These are phyloP conservation scores for Remorina albescens DNA, from an alignment of 2,797 vertebrate species.

Conservation along the genomic window DNA sequence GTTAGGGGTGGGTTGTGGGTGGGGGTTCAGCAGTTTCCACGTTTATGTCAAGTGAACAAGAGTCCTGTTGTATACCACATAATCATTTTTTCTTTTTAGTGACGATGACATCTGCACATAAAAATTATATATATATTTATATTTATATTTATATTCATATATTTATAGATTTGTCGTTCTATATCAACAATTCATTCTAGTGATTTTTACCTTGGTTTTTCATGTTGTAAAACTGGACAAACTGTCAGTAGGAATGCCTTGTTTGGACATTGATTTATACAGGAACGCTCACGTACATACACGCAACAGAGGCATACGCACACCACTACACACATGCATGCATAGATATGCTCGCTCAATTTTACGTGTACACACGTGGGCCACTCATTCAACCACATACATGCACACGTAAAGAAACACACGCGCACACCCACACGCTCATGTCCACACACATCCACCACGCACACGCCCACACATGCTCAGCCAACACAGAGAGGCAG, in stretches of 20 bases:
- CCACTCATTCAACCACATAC: slow-evolving; percentile 58
- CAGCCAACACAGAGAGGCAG: slow-evolving; percentile 84
- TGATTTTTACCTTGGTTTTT: slow-evolving; percentile 81
- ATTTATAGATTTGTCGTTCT: slow-evolving; percentile 87
- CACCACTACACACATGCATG: slow-evolving; percentile 81
- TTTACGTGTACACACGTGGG: slow-evolving; percentile 64
- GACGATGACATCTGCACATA: slow-evolving; percentile 90
- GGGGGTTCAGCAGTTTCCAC: slow-evolving; percentile 76
- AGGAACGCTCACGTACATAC: slow-evolving; percentile 74
- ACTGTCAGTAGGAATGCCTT: slow-evolving; percentile 82
- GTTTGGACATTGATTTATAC: slow-evolving; percentile 82
- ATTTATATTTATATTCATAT: slow-evolving; percentile 87
- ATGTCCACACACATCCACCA: not conserved
- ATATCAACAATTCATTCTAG: slow-evolving; percentile 86
- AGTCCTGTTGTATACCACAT: slow-evolving; percentile 80
- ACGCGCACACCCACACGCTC: slow-evolving; percentile 1
- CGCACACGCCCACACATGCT: slow-evolving; percentile 67
- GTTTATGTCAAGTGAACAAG: slow-evolving; percentile 81
- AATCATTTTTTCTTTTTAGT: slow-evolving; percentile 81
- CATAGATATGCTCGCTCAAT: slow-evolving; percentile 79
- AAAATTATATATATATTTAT: slow-evolving; percentile 89
- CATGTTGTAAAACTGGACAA: slow-evolving; percentile 83
- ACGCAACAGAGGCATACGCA: slow-evolving; percentile 71
- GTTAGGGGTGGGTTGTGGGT: slow-evolving; percentile 5
- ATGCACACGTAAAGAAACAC: slow-evolving; percentile 54